Evolutionary conservation across 2,888 invertebrate species (phyloP).

Genomic region (Cyrtodaria siliqua): DNA sequence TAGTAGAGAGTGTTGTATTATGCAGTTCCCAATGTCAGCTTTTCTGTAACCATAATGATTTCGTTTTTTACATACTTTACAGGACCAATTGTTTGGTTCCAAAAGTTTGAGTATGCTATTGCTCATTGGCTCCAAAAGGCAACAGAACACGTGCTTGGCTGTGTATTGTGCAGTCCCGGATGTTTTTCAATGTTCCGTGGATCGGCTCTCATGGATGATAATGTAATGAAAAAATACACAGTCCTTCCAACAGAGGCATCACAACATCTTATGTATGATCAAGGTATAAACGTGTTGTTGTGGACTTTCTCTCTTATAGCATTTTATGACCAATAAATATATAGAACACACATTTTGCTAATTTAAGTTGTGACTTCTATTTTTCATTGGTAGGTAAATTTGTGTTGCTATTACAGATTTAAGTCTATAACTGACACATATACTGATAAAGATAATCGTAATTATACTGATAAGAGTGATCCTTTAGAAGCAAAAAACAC

Average conservation of each 20-base stretch:
- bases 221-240: conserved; percentile 98
- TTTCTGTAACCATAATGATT: too few relatives aligned
- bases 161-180: conserved; percentile 96
- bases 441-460: too few relatives aligned
- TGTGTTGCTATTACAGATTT: background rate
- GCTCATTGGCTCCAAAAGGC: conserved; percentile 99
- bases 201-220: conserved; percentile 99
- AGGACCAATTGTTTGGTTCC: conserved; percentile 99
- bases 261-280: conserved; percentile 99
- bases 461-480: too few relatives aligned
- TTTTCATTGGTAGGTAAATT: too few relatives aligned
- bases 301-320: background rate
- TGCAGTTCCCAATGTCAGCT: too few relatives aligned
- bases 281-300: conserved; percentile 89
- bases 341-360: background rate
- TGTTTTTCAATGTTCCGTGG: conserved; percentile 98
- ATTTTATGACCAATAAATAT: too few relatives aligned
- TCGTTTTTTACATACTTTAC: too few relatives aligned
- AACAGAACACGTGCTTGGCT: conserved; percentile 99
- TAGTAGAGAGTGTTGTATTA: too few relatives aligned
- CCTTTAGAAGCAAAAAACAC: too few relatives aligned
- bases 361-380: background rate
- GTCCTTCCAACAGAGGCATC: conserved; percentile 96
- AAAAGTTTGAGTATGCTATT: conserved; percentile 99
- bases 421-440: background rate